Conservation (phyloP, 2,888 invertebrate species). For the Lordiphosa andalusiaca region DNA sequence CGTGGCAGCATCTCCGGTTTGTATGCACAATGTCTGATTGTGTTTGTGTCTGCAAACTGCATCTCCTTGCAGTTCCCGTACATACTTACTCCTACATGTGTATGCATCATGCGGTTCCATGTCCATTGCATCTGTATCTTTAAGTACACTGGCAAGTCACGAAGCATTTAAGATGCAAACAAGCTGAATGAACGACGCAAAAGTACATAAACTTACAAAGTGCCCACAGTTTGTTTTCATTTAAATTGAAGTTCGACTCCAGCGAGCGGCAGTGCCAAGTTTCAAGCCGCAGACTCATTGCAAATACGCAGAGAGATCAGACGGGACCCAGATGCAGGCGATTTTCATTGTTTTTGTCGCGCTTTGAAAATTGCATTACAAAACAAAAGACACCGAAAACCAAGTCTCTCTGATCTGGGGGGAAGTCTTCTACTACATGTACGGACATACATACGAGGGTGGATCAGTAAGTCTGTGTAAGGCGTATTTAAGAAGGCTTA, state of each 20-base stretch:
- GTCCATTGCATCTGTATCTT: conserved; percentile 71
- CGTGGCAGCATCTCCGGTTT: conserved; percentile 2
- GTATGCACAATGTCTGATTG: conserved; percentile 7
- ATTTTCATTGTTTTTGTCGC: conserved; percentile 72
- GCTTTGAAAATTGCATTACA: conserved; percentile 76
- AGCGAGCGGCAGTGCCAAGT: conserved; percentile 28
- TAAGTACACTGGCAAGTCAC: conserved; percentile 70
- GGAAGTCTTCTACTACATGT: conserved; percentile 4
- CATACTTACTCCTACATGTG: conserved; percentile 21
- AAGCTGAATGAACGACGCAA: conserved; percentile 70
- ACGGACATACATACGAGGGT: neutral
- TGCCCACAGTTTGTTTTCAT: conserved; percentile 75
- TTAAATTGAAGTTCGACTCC: conserved; percentile 65
- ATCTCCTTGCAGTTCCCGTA: conserved; percentile 33
- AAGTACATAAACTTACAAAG: conserved; percentile 72
- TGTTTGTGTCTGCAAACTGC: conserved; percentile 21
- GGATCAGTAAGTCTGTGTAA: neutral
- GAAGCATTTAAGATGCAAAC: conserved; percentile 76
- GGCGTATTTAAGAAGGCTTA: no score
- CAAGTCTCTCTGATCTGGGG: conserved; percentile 2
- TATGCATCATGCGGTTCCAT: conserved; percentile 21
- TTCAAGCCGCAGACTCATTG: conserved; percentile 61
- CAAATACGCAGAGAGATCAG: conserved; percentile 45
- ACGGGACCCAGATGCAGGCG: conserved; percentile 27
- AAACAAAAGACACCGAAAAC: conserved; percentile 56